Evolutionary conservation across 2,888 invertebrate species (phyloP).

Genomic region (Psylliodes chrysocephalus): DNA sequence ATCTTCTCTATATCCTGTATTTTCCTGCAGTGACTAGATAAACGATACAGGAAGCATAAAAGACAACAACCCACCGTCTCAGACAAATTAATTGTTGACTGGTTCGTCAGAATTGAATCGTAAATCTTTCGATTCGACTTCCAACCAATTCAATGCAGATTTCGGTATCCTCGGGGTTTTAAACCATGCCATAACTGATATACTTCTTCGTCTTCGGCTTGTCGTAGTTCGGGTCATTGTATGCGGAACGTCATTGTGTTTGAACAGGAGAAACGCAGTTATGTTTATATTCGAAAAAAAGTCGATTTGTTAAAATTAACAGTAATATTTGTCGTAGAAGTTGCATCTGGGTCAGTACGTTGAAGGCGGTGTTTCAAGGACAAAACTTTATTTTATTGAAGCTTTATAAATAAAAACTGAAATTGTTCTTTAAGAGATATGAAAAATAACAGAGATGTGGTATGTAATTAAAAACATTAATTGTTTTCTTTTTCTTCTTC

Average conservation of each 20-base stretch:
- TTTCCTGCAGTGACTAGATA: conserved; percentile 39
- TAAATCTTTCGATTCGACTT: conserved; percentile 52
- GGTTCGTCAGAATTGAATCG: conserved; percentile 57
- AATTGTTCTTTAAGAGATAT: too few species aligned
- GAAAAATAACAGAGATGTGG: too few species aligned
- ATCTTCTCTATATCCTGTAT: too few species aligned
- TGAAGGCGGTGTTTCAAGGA: too few species aligned
- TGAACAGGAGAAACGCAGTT: conserved; percentile 16
- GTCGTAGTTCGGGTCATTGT: conserved; percentile 13
- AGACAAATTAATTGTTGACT: conserved; percentile 62
- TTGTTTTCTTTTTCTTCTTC: too few species aligned
- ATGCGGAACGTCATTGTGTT: conserved; percentile 15
- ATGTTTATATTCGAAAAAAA: conserved; percentile 11
- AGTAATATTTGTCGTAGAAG: not conserved
- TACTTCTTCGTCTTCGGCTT: conserved; percentile 47
- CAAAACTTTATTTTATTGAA: too few species aligned
- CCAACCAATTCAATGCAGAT: conserved; percentile 58
- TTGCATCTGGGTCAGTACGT: not conserved
- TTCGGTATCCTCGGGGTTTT: conserved; percentile 51
- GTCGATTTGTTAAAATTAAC: conserved; percentile 2
- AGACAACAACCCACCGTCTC: conserved; percentile 54
- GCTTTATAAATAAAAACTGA: too few species aligned
- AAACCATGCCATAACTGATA: conserved; percentile 59
- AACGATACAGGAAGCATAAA: conserved; percentile 58
- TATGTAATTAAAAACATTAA: too few species aligned